Percentiles rank a stretch among this genome's conserved stretches.
Conservation (phyloP, 2,113 vertebrate species). For the Holacanthus passer region DNA sequence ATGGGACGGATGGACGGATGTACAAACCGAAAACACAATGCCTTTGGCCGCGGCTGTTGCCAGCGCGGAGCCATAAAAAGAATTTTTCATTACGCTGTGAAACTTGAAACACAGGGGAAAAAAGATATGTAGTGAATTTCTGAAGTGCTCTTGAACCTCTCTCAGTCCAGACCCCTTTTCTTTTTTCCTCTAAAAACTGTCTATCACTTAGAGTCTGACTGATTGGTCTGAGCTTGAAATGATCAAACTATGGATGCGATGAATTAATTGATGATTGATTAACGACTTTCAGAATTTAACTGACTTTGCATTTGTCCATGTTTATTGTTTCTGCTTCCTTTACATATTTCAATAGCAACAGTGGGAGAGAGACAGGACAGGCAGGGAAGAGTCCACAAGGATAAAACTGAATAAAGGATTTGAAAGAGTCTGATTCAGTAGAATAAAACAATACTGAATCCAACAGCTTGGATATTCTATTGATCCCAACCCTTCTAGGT, state of each 20-base stretch:
- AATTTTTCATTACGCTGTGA: background rate
- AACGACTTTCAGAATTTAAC: background rate
- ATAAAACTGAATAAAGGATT: too few relatives aligned
- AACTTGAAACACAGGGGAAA: background rate
- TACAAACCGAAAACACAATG: too few relatives aligned
- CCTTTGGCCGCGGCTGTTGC: too few relatives aligned
- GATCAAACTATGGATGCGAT: background rate
- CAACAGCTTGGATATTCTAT: background rate
- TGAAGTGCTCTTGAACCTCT: background rate
- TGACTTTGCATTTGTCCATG: background rate
- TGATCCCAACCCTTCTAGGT: background rate
- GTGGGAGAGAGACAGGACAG: too few relatives aligned
- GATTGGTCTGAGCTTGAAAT: conserved; percentile 7
- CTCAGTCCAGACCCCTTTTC: background rate
- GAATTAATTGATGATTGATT: background rate
- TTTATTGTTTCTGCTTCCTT: too few relatives aligned
- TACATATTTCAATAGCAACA: too few relatives aligned
- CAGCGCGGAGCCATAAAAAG: too few relatives aligned
- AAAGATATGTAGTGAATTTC: background rate
- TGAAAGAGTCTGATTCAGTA: background rate
- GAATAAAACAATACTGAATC: background rate
- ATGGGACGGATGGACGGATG: too few relatives aligned
- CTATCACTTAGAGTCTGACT: background rate
- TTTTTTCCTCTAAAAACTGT: background rate
- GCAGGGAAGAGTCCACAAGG: too few relatives aligned